Base-by-base conservation (phyloP, 2,888 invertebrate species). In the Bugula neritina region DNA sequence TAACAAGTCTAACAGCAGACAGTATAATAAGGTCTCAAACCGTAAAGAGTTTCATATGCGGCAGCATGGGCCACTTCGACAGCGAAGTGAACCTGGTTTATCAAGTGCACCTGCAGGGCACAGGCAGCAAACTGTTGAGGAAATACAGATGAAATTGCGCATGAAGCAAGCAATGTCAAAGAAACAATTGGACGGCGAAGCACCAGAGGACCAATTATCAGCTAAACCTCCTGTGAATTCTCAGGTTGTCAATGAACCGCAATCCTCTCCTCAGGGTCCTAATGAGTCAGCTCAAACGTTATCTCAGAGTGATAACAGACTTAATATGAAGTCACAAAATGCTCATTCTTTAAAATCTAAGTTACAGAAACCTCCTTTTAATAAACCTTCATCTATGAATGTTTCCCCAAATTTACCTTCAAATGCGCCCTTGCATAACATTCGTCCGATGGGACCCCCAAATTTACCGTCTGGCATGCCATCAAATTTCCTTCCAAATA, bases 41-140 rank as follows among this genome's bases (percentile, higher is more conserved):
- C 27, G 34, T 2, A 25, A 31, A 13, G 17, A 21, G 21, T 27
- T 17, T 13, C 31, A 34, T 3, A 25, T 23, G 3, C 27, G n/a
- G 17, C 63, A 25, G 3, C 27, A 27, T 25, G 63, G 29, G 5
- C 17, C 31, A 21, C 5, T 17, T 25, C 2, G 63, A 34, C 63
- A 63, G 27, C 27, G 31, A n/a, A 63, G 34, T 63, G 63, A 63
- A 25, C 27, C 63, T 2, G 34, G 17, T 27, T 21, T 21, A 10
- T 5, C 57, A 57, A 3, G 25, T 29, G 63, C 63, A 3, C 1
- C 63, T 31, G 29, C 5, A 5, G 31, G 13, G 17, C 31, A 10
- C 31, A 63, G 31, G 31, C 27, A 21, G 31, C 63, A 5, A 29
- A 63, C 63, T 63, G 63, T 63, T 2, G 63, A 63, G n/a, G 63